Evolutionary conservation across 2,113 vertebrate genomes (phyloP), one percentile per base, ranked within the genome.

Genomic region (Aptenodytes patagonicus): DNA sequence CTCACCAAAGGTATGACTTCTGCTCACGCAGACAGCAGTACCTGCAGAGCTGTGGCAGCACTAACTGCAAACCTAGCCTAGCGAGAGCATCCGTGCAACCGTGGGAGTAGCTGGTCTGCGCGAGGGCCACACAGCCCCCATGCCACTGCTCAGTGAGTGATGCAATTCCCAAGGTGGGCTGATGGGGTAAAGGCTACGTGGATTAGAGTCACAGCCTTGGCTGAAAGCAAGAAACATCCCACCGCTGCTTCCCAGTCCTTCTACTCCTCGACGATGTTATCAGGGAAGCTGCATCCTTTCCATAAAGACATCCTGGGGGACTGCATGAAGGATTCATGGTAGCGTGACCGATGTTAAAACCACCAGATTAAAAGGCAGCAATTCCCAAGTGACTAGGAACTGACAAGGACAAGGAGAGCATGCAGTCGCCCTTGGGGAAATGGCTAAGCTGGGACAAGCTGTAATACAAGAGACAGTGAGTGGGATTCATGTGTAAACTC

Each of bases 401-500:
- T 65, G 70, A 40, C 28, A 58, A 85, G 75, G 83, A 57, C 69
- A 71, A 84, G 51, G 81, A 64, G 12, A 89, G 57, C 40, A 83
- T 0, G 1, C 31, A 61, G 46, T 18, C 9, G 1, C 76, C 58
- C 24, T 58, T 34, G 36, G 51, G 64, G 44, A 93, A 88, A 71
- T 2, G 24, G 80, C 85, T 92, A 77, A 38, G 71, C 29, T 95
- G 62, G 73, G 62, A 86, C 88, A 92, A 80, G 54, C 71, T 90
- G 70, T 26, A 94, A 82, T 34, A 19, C 7, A 76, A 79, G 42
- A 91, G 86, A 92, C 44, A 83, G 32, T 20, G 76, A 66, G 87
- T 94, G 77, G 83, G 94, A 92, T 89, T 94, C 38, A 46, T 68
- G 69, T 92, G 72, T 95, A 92, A 95, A 90, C 68, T 87, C 55